Base-by-base conservation (phyloP, 1,140 invertebrate genomes). In the Lucilia sericata region DNA sequence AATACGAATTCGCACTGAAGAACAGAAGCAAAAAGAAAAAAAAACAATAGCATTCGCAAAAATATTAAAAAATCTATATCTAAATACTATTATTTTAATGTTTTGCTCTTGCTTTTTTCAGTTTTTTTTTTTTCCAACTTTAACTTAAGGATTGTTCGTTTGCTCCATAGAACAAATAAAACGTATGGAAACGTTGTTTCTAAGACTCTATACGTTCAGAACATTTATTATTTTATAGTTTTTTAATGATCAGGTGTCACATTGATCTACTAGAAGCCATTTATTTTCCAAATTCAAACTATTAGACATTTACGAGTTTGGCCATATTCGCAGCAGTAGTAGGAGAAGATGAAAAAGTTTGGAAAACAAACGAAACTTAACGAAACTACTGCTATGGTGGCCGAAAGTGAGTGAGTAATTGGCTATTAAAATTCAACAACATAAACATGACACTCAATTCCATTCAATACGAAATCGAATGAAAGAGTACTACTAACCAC, bases 161-260 rank as follows among this genome's bases (percentile, higher is more conserved):
- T 60, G 51, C 9, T 78, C 25, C 25, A 30, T 2, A 30, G 25
- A 30, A 30, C 25, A 30, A 30, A 30, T 30, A 30, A 30, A 30
- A 30, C n/a, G n/a, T n/a, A n/a, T n/a, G n/a, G n/a, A n/a, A n/a
- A n/a, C 25, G 21, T 21, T 21, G 10, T 70, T 70, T 70, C 65
- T 21, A 70, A 30, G 25, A 30, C 21, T 70, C 65, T 70, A 25
- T 70, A 14, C 55, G 65, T 21, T 25, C 47, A 80, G 76, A 80
- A 80, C 76, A 80, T 80, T 80, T 80, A 80, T 80, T 80, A 80
- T 80, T 80, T 80, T 80, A 80, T 80, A 49, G 76, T 49, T 49
- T 80, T 80, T 80, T 80, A 80, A 80, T 80, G 76, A 80, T 80
- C 76, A 80, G 47, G 47, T 80, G 76, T 80, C 76, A 80, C 76